Conservation (phyloP, 2,797 vertebrate species). For the Lithobates sylvaticus region DNA sequence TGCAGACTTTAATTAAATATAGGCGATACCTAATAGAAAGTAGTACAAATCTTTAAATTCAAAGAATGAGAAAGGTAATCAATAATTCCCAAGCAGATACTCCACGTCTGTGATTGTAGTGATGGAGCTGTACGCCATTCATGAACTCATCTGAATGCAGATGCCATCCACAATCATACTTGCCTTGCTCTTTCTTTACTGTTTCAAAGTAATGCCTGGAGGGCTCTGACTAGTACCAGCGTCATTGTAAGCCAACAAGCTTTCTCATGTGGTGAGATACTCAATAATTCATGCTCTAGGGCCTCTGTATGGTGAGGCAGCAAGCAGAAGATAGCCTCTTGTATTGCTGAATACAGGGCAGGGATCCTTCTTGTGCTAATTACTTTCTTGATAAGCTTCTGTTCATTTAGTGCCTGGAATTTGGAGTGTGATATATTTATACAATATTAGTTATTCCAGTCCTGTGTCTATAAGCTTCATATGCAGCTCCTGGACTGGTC, state of each 20-base stretch:
- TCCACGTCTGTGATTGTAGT: not conserved
- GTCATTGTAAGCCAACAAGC: constrained; percentile 10
- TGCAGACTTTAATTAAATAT: not conserved
- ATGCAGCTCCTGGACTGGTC: not conserved
- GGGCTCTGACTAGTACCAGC: constrained; percentile 34
- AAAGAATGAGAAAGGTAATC: constrained; percentile 3
- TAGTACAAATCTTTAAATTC: not conserved
- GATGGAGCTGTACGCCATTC: not conserved
- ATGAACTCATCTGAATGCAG: constrained; percentile 25
- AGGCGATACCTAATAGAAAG: not conserved
- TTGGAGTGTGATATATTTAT: not conserved
- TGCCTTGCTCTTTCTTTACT: not conserved
- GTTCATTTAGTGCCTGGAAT: not conserved
- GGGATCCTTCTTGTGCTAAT: not conserved
- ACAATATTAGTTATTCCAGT: not conserved
- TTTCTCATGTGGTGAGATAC: constrained; percentile 18
- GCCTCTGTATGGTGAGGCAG: not conserved
- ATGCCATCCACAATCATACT: not conserved
- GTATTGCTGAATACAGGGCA: not conserved
- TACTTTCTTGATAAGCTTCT: not conserved
- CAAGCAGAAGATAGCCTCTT: not conserved
- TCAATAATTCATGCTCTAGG: constrained; percentile 40
- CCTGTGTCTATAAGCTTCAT: not conserved
- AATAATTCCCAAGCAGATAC: not conserved
- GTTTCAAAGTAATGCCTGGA: constrained; percentile 28